Evolutionary conservation across 23 tunicate species (phyloP).

Genomic region (Ascidia mentula): DNA sequence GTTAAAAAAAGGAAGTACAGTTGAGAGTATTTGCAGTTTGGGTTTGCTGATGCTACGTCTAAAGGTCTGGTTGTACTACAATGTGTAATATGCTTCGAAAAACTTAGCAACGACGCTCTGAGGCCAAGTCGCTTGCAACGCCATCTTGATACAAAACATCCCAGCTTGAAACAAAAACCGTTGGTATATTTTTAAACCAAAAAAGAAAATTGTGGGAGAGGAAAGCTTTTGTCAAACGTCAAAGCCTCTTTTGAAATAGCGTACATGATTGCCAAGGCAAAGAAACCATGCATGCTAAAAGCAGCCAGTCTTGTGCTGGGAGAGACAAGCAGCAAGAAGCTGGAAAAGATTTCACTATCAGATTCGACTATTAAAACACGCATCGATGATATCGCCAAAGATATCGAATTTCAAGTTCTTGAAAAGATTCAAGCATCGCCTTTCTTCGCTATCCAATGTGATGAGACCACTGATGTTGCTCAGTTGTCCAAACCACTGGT

Average conservation of each 20-base stretch:
- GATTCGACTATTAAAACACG: neutral
- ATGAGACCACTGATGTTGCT: neutral
- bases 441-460: neutral
- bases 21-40: too few relatives aligned
- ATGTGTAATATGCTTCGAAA: neutral
- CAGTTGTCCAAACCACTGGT: neutral
- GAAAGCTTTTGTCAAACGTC: neutral
- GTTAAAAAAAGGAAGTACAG: too few relatives aligned
- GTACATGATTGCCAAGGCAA: neutral
- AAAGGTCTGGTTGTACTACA: too few relatives aligned
- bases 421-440: conserved; percentile 5
- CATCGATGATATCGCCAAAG: neutral
- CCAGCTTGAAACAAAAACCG: neutral
- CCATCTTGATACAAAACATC: neutral
- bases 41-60: too few relatives aligned
- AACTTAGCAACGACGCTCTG: neutral
- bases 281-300: neutral
- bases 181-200: neutral
- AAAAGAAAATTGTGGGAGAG: neutral
- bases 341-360: neutral
- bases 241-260: neutral
- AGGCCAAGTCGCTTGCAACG: neutral
- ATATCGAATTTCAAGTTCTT: too few relatives aligned
- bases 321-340: neutral
- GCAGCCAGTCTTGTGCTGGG: neutral